Percentiles rank a stretch among this genome's conserved stretches.
These are phyloP conservation scores for Polypterus bichir DNA, from an alignment of 2,113 vertebrate species.

Conservation along the genomic window DNA sequence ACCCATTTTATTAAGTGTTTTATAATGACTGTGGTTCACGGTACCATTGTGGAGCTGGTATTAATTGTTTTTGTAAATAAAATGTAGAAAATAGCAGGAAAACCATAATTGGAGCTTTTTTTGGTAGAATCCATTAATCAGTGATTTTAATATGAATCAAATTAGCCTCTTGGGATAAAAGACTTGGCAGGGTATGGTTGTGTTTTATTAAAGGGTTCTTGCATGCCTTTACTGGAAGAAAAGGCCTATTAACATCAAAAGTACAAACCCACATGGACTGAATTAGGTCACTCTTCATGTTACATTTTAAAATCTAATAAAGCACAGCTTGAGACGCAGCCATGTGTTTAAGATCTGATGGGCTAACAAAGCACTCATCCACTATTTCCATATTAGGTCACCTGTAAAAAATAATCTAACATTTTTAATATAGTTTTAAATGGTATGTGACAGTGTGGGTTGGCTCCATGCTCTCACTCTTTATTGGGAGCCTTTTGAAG, in stretches of 20 bases:
- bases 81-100: slow-evolving; percentile 18
- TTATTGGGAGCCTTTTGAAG: too few species aligned
- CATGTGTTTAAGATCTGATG: slow-evolving; percentile 44
- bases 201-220: slow-evolving; percentile 42
- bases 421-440: too few species aligned
- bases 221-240: slow-evolving; percentile 35
- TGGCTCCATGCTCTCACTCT: too few species aligned
- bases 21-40: slow-evolving; percentile 8
- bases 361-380: slow-evolving; percentile 39
- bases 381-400: slow-evolving; percentile 30
- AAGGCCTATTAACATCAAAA: slow-evolving; percentile 51
- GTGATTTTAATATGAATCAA: slow-evolving; percentile 38
- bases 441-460: too few species aligned
- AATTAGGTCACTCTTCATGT: slow-evolving; percentile 65
- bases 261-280: slow-evolving; percentile 56
- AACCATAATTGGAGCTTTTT: slow-evolving; percentile 12
- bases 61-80: slow-evolving; percentile 31
- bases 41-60: slow-evolving; percentile 2
- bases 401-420: slow-evolving; percentile 21
- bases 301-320: slow-evolving; percentile 73
- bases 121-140: slow-evolving; percentile 33
- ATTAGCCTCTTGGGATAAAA: slow-evolving; percentile 41
- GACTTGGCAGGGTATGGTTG: slow-evolving; percentile 25
- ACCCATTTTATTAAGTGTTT: background rate
- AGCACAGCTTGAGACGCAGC: slow-evolving; percentile 46